phyloP scores from a whole-genome alignment of 1,140 invertebrate genomes.

The Antheraea mylitta region DNA sequence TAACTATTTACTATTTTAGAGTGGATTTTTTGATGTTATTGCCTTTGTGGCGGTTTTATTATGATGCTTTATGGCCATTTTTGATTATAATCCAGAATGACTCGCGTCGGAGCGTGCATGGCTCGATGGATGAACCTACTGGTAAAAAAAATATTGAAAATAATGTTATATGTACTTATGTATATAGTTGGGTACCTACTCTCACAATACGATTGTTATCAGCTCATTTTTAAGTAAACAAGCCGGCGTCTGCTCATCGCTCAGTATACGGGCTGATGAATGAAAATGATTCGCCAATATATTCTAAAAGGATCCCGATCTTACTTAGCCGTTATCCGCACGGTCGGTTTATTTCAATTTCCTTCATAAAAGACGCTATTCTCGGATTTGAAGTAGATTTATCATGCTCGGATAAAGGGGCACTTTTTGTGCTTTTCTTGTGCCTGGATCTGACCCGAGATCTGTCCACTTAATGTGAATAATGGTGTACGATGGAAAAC shows the following conservation, averaged over 20 bases:
- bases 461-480: slow-evolving; percentile 79
- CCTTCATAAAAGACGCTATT: slow-evolving; percentile 78
- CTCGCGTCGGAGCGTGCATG: too few relatives aligned
- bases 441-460: slow-evolving; percentile 78
- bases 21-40: too few relatives aligned
- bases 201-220: background rate
- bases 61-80: too few relatives aligned
- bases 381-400: slow-evolving; percentile 79
- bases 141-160: too few relatives aligned
- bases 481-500: slow-evolving; percentile 78
- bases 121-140: too few relatives aligned
- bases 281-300: slow-evolving; percentile 76
- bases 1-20: too few relatives aligned
- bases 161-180: too few relatives aligned
- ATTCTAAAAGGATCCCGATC: slow-evolving; percentile 74
- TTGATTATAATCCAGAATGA: too few relatives aligned
- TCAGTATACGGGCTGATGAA: slow-evolving; percentile 46
- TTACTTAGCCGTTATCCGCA: slow-evolving; percentile 78
- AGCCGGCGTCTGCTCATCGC: slow-evolving; percentile 3
- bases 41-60: too few relatives aligned
- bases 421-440: slow-evolving; percentile 78
- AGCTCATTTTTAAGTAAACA: background rate
- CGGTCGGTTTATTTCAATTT: slow-evolving; percentile 79
- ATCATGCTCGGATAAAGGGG: slow-evolving; percentile 78
- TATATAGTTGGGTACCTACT: background rate